Conservation (phyloP, 2,113 vertebrate species). For the Myiagra hebetior region DNA sequence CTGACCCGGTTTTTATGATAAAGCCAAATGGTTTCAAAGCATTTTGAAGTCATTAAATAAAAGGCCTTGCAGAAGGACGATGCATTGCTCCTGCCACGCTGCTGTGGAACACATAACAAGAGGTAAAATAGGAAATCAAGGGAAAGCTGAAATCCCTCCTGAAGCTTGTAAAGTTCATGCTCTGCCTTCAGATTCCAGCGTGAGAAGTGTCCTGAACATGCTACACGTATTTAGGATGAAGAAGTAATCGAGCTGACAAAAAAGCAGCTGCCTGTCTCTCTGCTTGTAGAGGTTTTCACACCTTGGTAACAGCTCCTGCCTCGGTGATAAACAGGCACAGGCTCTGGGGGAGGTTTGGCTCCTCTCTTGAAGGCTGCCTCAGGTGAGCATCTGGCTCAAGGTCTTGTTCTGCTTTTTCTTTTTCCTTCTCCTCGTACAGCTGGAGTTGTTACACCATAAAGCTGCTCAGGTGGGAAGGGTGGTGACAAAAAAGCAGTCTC, state of each 20-base stretch:
- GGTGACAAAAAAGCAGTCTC: background rate
- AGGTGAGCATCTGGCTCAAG: background rate
- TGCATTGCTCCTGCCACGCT: background rate
- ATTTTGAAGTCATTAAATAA: constrained; percentile 2
- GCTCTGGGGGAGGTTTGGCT: background rate
- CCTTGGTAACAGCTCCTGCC: background rate
- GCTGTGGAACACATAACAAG: background rate
- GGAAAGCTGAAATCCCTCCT: background rate
- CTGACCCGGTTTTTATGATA: constrained; percentile 28
- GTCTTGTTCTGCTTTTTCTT: background rate
- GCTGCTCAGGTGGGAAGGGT: background rate
- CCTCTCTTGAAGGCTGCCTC: background rate
- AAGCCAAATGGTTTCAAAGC: background rate
- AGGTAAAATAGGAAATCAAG: background rate
- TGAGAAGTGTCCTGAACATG: background rate
- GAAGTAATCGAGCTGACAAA: background rate
- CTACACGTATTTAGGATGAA: background rate
- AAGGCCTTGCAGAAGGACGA: background rate
- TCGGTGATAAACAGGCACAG: background rate
- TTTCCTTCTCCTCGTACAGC: background rate
- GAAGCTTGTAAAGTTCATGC: background rate
- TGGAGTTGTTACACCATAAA: background rate
- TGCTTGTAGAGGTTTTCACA: background rate
- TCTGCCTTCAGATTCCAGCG: background rate
- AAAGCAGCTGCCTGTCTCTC: background rate